Evolutionary conservation across 1,140 invertebrate species (phyloP).

Genomic region (Piezodorus guildinii): DNA sequence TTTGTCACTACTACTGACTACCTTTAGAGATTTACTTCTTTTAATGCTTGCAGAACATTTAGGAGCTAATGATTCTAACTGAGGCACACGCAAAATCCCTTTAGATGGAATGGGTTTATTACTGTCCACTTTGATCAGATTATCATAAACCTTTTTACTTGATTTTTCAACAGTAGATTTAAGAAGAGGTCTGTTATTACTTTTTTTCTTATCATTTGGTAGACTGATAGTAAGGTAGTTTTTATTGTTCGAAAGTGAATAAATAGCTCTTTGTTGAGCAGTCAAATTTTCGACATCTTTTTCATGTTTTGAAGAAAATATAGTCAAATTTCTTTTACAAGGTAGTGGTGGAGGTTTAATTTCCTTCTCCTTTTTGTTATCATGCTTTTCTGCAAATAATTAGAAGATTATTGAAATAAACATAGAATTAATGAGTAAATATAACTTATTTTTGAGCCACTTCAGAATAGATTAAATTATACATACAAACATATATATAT

Average conservation of each 20-base stretch:
- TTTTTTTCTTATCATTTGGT: background rate
- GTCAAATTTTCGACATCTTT: constrained; percentile 34
- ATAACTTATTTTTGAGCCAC: background rate
- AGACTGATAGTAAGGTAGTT: background rate
- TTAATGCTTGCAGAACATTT: constrained; percentile 29
- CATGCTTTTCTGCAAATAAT: constrained; percentile 29
- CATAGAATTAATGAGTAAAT: background rate
- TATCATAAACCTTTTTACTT: background rate
- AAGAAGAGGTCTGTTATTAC: background rate
- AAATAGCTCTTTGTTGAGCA: constrained; percentile 23
- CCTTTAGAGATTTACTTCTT: constrained; percentile 35
- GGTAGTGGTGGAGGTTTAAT: constrained; percentile 28
- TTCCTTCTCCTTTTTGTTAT: constrained; percentile 30
- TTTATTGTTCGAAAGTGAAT: background rate
- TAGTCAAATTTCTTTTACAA: constrained; percentile 26
- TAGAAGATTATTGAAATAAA: background rate
- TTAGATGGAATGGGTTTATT: constrained; percentile 24
- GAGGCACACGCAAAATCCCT: constrained; percentile 26
- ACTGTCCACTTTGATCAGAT: background rate
- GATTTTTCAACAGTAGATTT: background rate
- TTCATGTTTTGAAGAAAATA: constrained; percentile 31
- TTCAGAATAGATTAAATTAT: background rate
- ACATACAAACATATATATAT: background rate
- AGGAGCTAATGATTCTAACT: constrained; percentile 14
- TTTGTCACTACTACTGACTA: constrained; percentile 26